These are phyloP conservation scores for Epirrhoe tristata DNA, from an alignment of 2,888 invertebrate genomes.

Conservation along the genomic window DNA sequence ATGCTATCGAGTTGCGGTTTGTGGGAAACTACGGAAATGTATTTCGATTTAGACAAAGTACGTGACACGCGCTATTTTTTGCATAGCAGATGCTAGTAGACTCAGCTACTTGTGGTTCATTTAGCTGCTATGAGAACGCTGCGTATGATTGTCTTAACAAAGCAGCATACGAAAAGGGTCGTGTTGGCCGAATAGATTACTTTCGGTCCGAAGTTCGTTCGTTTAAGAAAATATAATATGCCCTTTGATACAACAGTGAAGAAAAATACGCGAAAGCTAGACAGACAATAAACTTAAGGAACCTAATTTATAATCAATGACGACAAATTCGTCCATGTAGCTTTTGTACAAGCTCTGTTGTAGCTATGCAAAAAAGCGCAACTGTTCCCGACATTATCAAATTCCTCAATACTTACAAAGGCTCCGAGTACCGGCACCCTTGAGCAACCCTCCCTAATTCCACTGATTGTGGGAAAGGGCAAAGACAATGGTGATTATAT, in stretches of 20 bases:
- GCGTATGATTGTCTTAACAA: neutral
- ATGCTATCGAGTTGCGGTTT: constrained; percentile 72
- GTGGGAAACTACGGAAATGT: constrained; percentile 63
- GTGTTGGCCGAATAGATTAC: too few species aligned
- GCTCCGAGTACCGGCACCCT: constrained; percentile 25
- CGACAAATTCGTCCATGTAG: too few species aligned
- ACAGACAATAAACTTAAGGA: too few species aligned
- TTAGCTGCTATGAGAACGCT: constrained; percentile 5
- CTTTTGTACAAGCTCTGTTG: neutral
- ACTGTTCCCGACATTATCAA: constrained; percentile 13
- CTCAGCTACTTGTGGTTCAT: constrained; percentile 24
- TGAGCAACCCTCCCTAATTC: constrained; percentile 36
- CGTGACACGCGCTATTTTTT: constrained; percentile 52
- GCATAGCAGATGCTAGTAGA: constrained; percentile 45
- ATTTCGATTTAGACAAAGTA: constrained; percentile 50
- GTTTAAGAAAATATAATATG: too few species aligned
- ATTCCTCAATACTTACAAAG: constrained; percentile 25
- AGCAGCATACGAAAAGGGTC: too few species aligned
- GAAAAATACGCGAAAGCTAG: too few species aligned
- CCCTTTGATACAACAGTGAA: too few species aligned
- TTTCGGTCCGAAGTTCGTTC: too few species aligned
- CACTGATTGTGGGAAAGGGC: constrained; percentile 77
- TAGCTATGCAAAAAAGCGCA: neutral
- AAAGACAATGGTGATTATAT: constrained; percentile 82
- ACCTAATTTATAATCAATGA: too few species aligned